Evolutionary conservation across 2,113 vertebrate species (phyloP).

Genomic region (Thoracochromis brauschi): DNA sequence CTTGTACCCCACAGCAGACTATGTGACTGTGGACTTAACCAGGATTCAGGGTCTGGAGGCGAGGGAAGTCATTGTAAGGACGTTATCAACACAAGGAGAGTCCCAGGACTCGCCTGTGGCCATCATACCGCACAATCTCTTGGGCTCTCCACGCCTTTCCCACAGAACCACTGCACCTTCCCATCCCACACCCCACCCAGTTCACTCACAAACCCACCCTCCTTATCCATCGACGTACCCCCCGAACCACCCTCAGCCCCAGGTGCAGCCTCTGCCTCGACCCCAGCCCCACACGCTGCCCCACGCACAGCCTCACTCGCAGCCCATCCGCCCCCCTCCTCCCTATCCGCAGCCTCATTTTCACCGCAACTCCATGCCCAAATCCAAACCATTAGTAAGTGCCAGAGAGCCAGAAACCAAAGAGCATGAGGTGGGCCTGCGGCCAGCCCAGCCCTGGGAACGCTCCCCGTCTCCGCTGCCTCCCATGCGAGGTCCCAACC

Average conservation of each 20-base stretch:
- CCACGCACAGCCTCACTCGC: conserved; percentile 51
- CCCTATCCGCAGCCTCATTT: conserved; percentile 73
- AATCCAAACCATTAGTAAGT: conserved; percentile 86
- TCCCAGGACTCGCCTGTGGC: conserved; percentile 83
- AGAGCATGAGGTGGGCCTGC: conserved; percentile 77
- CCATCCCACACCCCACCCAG: conserved; percentile 22
- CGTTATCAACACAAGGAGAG: conserved; percentile 90
- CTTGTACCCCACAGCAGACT: conserved; percentile 81
- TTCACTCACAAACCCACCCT: conserved; percentile 43
- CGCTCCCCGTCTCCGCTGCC: conserved; percentile 70
- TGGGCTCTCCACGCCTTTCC: conserved; percentile 80
- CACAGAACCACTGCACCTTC: conserved; percentile 60
- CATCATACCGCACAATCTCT: conserved; percentile 80
- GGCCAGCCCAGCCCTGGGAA: conserved; percentile 81
- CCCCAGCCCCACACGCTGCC: conserved; percentile 58
- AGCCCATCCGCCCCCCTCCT: conserved; percentile 63
- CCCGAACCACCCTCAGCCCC: conserved; percentile 77
- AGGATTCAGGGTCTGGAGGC: conserved; percentile 84
- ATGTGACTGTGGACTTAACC: conserved; percentile 77
- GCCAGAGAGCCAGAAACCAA: conserved; percentile 90
- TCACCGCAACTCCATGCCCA: conserved; percentile 72
- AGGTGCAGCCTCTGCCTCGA: conserved; percentile 64
- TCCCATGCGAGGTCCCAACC: conserved; percentile 64
- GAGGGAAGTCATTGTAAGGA: conserved; percentile 83
- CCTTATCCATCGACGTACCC: conserved; percentile 70